phyloP scores from a whole-genome alignment of 1,140 invertebrate species.

The Popillia japonica region DNA sequence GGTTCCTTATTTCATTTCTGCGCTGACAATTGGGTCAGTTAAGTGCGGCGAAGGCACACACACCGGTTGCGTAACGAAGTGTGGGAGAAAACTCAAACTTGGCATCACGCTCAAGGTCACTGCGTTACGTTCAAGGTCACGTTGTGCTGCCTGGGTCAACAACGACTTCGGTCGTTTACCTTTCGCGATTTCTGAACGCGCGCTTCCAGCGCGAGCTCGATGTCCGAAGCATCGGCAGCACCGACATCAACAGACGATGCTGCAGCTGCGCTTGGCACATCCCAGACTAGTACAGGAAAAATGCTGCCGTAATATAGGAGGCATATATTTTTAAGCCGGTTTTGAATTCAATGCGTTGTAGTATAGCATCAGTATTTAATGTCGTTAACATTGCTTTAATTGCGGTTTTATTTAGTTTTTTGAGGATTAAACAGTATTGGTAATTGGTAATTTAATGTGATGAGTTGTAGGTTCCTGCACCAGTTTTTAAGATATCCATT shows the following conservation, averaged over 20 bases:
- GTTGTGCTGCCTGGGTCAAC: slow-evolving; percentile 29
- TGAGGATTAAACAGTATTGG: background rate
- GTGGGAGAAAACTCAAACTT: slow-evolving; percentile 28
- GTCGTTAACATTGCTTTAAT: slow-evolving; percentile 2
- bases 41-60: slow-evolving; percentile 13
- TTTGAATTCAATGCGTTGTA: slow-evolving; percentile 3
- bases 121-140: slow-evolving; percentile 32
- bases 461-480: no score
- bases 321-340: background rate
- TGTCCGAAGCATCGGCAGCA: background rate
- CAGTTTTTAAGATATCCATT: no score
- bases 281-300: background rate
- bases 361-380: background rate
- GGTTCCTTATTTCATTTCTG: background rate
- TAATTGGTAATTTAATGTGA: no score
- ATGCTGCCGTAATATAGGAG: background rate
- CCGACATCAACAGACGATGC: background rate
- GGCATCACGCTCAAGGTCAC: slow-evolving; percentile 29
- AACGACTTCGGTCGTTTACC: slow-evolving; percentile 34
- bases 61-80: slow-evolving; percentile 24
- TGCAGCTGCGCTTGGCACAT: slow-evolving; percentile 9
- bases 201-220: background rate
- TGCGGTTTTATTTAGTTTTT: background rate
- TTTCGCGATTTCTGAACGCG: slow-evolving; percentile 27
- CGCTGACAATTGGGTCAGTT: slow-evolving; percentile 29